Base-by-base conservation (phyloP, 2,888 invertebrate genomes). In the Pristionchus entomophagus region DNA sequence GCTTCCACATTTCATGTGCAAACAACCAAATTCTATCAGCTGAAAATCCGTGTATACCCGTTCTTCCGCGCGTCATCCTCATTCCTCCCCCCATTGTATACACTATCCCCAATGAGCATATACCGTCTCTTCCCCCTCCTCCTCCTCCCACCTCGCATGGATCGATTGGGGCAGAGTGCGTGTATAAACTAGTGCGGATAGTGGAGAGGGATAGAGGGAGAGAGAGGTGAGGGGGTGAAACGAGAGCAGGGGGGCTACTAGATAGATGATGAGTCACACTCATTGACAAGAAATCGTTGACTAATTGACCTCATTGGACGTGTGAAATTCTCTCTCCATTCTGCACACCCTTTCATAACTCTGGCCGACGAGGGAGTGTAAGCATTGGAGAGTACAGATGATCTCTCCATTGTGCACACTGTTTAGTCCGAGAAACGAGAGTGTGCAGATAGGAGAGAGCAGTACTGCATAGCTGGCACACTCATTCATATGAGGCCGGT, bases 181-280 rank as follows among this genome's bases (percentile, higher is more conserved):
- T 73, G 73, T 73, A 73, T 73, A 73, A 73, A 73, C 73, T 73
- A 73, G 73, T 41, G 73, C 19, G 73, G 41, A 73, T 41, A 35
- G 73, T 73, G 41, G 73, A 73, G 45, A 35, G 65, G 38, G n/a
- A n/a, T n/a, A n/a, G 38, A 38, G 35, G 32, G 41, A 45, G 73
- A 17, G 73, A 73, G 73, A 41, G 41, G 41, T n/a, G 41, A 45
- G 26, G 26, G 12, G 41, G 12, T 12, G 62, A 26, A 41, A 41
- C n/a, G 73, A 41, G 56, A n/a, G 38, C 22, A 19, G 45, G 73
- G 41, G 73, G 22, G 73, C 41, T 41, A 45, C 73, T 41, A 73
- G 73, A 14, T 5, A 41, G 73, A n/a, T 12, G 35, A 45, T 73
- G 73, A 73, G n/a, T 73, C 73, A n/a, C n/a, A 73, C 41, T 45